Base-by-base conservation (phyloP, 2,113 vertebrate species). In the Desmodus rotundus region DNA sequence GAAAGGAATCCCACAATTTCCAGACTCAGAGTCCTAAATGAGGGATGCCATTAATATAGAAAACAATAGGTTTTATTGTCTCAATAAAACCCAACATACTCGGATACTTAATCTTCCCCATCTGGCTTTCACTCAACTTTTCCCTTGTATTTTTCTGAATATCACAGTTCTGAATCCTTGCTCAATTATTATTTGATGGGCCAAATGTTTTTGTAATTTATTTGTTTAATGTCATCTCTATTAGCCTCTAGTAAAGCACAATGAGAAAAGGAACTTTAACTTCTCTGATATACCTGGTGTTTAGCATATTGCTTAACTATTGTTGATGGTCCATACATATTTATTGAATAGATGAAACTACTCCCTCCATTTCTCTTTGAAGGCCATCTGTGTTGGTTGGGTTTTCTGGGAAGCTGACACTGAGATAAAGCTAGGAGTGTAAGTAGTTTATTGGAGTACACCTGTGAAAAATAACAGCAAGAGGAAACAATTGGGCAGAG, bases 111-210 rank as follows among this genome's bases (percentile, higher is more conserved):
- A 58, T 87, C 31, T 76, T 93, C 41, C 28, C 74, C 13, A 52
- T 19, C n/a, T 13, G 86, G n/a, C 0, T 43, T 82, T 91, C 56
- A 36, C 47, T 87, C 9, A 74, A 31, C 8, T 56, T 90, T 94
- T 92, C 54, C 12, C 72, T 94, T 94, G 7, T 28, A 72, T 65
- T 92, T 92, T 85, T 85, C 72, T 84, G 67, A 82, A 61, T n/a
- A 82, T 61, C 24, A 81, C 12, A 58, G 26, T 43, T 67, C 17
- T 58, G 3, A 76, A 36, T 86, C 36, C 87, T 87, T 52, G 7
- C 22, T 76, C 43, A 91, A 20, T 82, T 85, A 76, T 56, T 45
- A 80, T 89, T 89, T 85, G 17, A 20, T 56, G 36, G 24, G 33
- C 33, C 36, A 36, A 89, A 15, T 38, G 56, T 82, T 77, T 78